phyloP scores from a whole-genome alignment of 2,797 vertebrate species.

The Perodicticus potto region DNA sequence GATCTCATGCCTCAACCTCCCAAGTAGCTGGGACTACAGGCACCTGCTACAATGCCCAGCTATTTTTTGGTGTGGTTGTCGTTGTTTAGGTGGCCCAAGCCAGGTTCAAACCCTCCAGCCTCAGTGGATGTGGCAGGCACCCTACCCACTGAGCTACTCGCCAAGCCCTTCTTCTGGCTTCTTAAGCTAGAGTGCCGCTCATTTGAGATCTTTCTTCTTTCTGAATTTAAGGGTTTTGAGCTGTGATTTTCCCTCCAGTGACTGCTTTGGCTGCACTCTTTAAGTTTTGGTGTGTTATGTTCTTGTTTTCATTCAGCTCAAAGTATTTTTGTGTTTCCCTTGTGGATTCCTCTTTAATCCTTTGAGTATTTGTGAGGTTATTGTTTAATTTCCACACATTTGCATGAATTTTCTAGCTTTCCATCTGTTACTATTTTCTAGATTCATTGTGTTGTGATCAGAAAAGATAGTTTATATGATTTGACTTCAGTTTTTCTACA shows the following conservation, averaged over 20 bases:
- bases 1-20: no score
- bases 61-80: no score
- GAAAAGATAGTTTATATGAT: background rate
- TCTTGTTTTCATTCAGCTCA: constrained; percentile 11
- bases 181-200: background rate
- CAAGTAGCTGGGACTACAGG: no score
- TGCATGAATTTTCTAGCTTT: background rate
- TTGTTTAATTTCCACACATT: background rate
- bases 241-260: background rate
- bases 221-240: background rate
- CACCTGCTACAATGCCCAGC: no score
- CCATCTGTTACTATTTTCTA: background rate
- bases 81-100: no score
- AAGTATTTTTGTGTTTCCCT: background rate
- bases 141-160: no score
- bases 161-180: background rate
- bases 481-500: background rate
- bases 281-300: background rate
- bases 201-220: background rate
- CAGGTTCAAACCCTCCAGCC: no score
- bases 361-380: background rate
- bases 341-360: background rate
- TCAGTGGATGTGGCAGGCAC: no score
- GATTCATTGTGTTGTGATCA: background rate
- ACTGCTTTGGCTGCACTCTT: accelerated